phyloP scores from a whole-genome alignment of 92 coral and sea anemone species.

The Phenganax stokvisi region DNA sequence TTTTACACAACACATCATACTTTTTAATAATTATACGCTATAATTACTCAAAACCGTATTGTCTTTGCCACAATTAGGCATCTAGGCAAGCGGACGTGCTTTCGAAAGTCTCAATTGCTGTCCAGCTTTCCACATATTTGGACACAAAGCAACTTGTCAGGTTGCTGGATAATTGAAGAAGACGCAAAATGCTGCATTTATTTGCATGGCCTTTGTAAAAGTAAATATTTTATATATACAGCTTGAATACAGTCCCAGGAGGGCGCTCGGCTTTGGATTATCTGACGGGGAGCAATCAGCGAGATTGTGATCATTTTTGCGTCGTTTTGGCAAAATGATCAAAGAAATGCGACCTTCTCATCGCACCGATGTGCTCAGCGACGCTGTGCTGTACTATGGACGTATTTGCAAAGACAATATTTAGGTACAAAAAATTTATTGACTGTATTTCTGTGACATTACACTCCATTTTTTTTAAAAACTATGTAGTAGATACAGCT shows the following conservation, averaged over 20 bases:
- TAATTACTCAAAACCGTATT: too few relatives aligned
- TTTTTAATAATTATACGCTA: neutral
- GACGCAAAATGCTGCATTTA: neutral
- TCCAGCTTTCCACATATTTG: conserved; percentile 18
- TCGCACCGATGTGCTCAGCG: conserved; percentile 4
- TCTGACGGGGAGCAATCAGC: conserved; percentile 17
- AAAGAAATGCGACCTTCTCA: conserved; percentile 21
- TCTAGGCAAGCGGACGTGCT: conserved; percentile 1
- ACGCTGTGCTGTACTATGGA: conserved; percentile 7
- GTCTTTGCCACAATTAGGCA: neutral
- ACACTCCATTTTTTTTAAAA: too few relatives aligned
- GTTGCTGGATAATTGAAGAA: neutral
- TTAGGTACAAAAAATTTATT: neutral
- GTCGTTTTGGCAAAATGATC: conserved; percentile 14
- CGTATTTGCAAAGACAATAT: neutral
- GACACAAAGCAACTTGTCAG: conserved; percentile 24
- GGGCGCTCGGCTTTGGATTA: neutral
- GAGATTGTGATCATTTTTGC: conserved; percentile 10
- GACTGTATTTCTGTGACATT: neutral
- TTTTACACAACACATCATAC: neutral
- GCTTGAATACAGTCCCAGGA: conserved; percentile 16
- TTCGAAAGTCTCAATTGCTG: neutral
- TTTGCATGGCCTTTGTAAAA: neutral
- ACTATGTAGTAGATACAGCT: neutral
- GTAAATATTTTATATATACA: neutral